phyloP scores from a whole-genome alignment of 2,113 vertebrate genomes.

The Pygoscelis antarcticus region DNA sequence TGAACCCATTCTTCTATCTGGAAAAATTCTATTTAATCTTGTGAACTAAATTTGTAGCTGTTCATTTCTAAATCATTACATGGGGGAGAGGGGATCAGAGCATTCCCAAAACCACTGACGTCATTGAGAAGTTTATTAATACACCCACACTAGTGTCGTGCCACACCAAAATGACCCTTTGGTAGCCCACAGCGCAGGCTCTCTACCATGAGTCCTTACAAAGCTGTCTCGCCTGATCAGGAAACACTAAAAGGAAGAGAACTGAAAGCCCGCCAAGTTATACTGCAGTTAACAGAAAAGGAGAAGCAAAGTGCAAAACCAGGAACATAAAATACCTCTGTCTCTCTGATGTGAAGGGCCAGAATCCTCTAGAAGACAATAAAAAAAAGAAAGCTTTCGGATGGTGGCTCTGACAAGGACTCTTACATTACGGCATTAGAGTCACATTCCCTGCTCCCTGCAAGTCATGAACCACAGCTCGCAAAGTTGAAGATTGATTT shows the following conservation, averaged over 20 bases:
- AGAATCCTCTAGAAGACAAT: not conserved
- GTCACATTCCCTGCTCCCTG: not conserved
- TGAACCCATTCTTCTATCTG: not conserved
- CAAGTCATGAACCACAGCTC: not conserved
- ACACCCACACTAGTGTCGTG: too few species aligned
- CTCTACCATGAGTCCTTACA: not conserved
- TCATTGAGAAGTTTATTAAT: not conserved
- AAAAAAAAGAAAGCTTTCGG: not conserved
- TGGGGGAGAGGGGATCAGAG: fast-evolving
- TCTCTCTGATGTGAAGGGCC: not conserved
- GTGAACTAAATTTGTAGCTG: not conserved
- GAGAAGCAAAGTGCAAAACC: not conserved
- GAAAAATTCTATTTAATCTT: not conserved
- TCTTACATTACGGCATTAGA: not conserved
- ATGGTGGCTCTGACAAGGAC: not conserved
- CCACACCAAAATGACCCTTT: not conserved
- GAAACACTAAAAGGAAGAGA: too few species aligned
- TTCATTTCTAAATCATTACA: not conserved
- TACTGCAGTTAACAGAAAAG: not conserved
- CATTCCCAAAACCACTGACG: not conserved
- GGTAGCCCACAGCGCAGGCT: not conserved
- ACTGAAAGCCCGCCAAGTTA: not conserved
- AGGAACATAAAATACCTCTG: not conserved
- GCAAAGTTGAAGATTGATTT: not conserved
- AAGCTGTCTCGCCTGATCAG: not conserved